Percentiles rank a stretch among this genome's conserved stretches.
Conservation (phyloP, 2,888 invertebrate genomes). For the Leucozona laternaria region DNA sequence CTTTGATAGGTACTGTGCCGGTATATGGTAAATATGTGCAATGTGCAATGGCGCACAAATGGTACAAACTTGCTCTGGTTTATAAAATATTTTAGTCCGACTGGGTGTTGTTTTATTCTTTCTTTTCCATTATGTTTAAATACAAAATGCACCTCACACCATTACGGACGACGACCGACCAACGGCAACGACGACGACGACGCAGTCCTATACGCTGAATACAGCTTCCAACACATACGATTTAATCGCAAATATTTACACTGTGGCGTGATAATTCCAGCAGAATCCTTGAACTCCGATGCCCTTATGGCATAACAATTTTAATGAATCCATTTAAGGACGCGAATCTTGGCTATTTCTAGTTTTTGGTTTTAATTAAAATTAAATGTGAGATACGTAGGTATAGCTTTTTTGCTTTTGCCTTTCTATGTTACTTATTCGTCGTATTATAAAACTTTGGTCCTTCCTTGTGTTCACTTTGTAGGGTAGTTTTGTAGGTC, state of each 20-base stretch:
- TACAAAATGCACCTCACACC: constrained; percentile 30
- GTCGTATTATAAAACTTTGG: neutral
- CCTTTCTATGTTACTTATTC: constrained; percentile 4
- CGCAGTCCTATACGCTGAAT: constrained; percentile 3
- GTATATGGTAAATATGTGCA: no score
- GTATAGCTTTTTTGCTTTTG: constrained; percentile 10
- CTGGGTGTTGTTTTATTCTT: constrained; percentile 37
- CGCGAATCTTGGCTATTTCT: constrained; percentile 65
- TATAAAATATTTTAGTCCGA: constrained; percentile 32
- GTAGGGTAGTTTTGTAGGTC: constrained; percentile 17
- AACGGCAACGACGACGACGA: neutral
- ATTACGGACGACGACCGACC: constrained; percentile 7
- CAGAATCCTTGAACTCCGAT: constrained; percentile 71
- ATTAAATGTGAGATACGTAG: constrained; percentile 63
- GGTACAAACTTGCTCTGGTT: constrained; percentile 60
- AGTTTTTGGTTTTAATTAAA: constrained; percentile 73
- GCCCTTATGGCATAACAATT: constrained; percentile 69
- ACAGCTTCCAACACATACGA: constrained; percentile 27
- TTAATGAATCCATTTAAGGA: constrained; percentile 75
- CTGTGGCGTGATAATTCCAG: constrained; percentile 61
- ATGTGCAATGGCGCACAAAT: constrained; percentile 61
- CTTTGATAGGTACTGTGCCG: neutral
- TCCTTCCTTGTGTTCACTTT: constrained; percentile 23
- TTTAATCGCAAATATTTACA: constrained; percentile 59
- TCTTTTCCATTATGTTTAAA: constrained; percentile 32